Evolutionary conservation across 2,888 invertebrate species (phyloP), one percentile per base, ranked within the genome.

Genomic region (Macropis europaea): DNA sequence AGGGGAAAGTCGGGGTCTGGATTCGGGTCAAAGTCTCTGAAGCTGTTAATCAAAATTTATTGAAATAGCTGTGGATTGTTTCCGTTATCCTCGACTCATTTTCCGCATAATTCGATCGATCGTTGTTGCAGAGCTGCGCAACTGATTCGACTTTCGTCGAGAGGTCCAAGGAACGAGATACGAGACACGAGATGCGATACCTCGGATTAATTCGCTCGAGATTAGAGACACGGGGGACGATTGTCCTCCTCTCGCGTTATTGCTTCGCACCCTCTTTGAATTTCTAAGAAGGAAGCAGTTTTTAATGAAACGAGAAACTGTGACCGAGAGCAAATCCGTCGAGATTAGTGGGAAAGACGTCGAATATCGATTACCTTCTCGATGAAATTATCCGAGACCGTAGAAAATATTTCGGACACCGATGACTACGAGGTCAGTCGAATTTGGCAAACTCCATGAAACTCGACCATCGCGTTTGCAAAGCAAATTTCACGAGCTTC

Each of bases 211-310:
- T 77, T 66, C 54, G n/a, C 19, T 15, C 9, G 42, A 60, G 59
- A 78, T 78, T 70, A 59, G 59, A 59, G 54, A 71, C 57, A 38
- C 42, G 11, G 60, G n/a, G 26, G 34, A 38, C 59, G 54, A 64
- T 47, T 64, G 63, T 59, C 15, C 50, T 45, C 34, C 32, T 5
- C 34, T 17, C 13, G 22, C 38, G 30, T 42, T 60, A 43, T 57
- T 32, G 17, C 7, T 19, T 26, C 34, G 1, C 34, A 3, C 38
- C 22, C 40, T 53, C 45, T 45, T 38, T 30, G 11, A n/a, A 13
- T 54, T 34, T 64, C 34, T 64, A 63, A 78, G 79, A 66, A 72
- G 76, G 66, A 72, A 70, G 50, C 19, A 34, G 47, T 9, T 11
- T 17, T 42, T 22, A 38, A 26, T 22, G 71, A 75, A 79, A 75